Evolutionary conservation across 2,888 invertebrate genomes (phyloP).

Genomic region (Stenurella melanura): DNA sequence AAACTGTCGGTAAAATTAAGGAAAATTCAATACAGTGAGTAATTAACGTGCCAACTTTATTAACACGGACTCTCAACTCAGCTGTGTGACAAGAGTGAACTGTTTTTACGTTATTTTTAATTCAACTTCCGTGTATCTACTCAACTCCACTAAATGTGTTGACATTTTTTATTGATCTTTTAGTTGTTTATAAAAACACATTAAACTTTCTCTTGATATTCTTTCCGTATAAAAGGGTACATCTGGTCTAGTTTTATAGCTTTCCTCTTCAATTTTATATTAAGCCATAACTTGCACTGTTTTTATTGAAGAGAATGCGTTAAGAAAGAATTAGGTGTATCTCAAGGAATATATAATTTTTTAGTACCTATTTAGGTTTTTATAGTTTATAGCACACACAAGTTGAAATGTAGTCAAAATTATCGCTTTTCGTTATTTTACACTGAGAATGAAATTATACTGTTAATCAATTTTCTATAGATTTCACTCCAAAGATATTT

Average conservation of each 20-base stretch:
- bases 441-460: no score
- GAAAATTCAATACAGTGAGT: conserved; percentile 51
- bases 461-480: no score
- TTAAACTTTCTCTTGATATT: conserved; percentile 12
- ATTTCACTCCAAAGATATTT: no score
- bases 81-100: conserved; percentile 36
- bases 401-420: no score
- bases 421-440: no score
- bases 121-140: conserved; percentile 40
- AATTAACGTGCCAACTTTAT: conserved; percentile 47
- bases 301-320: conserved; percentile 4
- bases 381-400: no score
- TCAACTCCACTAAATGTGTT: conserved; percentile 33
- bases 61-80: conserved; percentile 41
- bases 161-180: conserved; percentile 35
- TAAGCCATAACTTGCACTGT: conserved; percentile 7
- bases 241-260: conserved; percentile 27
- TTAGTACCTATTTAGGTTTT: not conserved
- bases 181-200: conserved; percentile 31
- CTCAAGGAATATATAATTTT: not conserved
- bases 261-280: conserved; percentile 14
- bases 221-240: conserved; percentile 2
- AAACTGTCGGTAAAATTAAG: conserved; percentile 39
- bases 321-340: not conserved
- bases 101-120: conserved; percentile 36